Evolutionary conservation across 2,797 vertebrate species (phyloP), one percentile per base, ranked within the genome.

Genomic region (Eupleurogrammus muticus): DNA sequence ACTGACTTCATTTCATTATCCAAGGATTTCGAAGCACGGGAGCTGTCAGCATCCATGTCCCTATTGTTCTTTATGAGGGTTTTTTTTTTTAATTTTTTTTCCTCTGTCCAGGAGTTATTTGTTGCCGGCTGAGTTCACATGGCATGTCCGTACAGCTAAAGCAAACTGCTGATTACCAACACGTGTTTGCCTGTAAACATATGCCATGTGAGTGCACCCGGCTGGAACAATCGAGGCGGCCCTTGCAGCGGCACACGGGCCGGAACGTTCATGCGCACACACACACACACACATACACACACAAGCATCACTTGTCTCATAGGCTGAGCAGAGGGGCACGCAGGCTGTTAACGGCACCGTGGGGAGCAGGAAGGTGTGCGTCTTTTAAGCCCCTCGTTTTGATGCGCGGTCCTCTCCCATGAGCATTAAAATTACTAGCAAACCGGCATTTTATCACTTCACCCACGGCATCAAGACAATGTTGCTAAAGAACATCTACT

Each of bases 101-200:
- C 17, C 40, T n/a, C 19, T 55, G 35, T 36, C 48, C 54, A 21
- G 14, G 35, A 42, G 16, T 20, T 28, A 36, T 73, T 56, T 44
- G n/a, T 8, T 2, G 4, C 49, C 19, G 28, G 35, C 50, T 47
- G 48, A 19, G 36, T 34, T 42, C 53, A 38, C 20, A 42, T 32
- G 48, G 28, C 28, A 38, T 51, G 14, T 16, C 2, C 19, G 60
- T 58, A 14, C 19, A 16, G 36, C 60, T 40, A 5, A 40, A 47
- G 67, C 5, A 19, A 2, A 4, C 38, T 12, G 17, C 65, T n/a
- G 21, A 53, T 65, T 44, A 34, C 6, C 3, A 5, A 23, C 38
- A 82, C 73, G 47, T 77, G 80, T 9, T 36, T 44, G 75, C 84
- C 66, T 72, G 70, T 76, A 83, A 89, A 87, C 85, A 80, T 68